Evolutionary conservation across 2,113 vertebrate genomes (phyloP).

Genomic region (Eidolon helvum): DNA sequence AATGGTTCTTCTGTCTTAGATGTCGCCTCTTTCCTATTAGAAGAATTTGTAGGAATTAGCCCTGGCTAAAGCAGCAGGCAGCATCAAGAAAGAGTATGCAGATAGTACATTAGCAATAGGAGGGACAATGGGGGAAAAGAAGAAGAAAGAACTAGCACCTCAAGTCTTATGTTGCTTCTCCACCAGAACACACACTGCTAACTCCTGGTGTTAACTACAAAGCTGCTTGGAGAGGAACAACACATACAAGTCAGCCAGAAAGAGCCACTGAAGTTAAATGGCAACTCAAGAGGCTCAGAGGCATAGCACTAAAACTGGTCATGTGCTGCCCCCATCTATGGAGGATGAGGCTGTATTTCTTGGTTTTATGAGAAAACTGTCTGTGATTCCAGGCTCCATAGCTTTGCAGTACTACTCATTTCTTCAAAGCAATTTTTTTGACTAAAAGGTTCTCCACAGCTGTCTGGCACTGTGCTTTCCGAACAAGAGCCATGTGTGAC

Average conservation of each 20-base stretch:
- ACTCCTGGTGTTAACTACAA: slow-evolving; percentile 20
- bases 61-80: not conserved
- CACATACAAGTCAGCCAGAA: slow-evolving; percentile 30
- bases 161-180: not conserved
- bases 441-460: slow-evolving; percentile 63
- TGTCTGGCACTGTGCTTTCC: slow-evolving; percentile 53
- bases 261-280: not conserved
- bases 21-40: not conserved
- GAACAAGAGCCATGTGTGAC: slow-evolving; percentile 49
- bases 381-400: slow-evolving; percentile 31
- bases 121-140: not conserved
- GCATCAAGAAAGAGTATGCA: not conserved
- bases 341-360: not conserved
- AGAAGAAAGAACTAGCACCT: slow-evolving; percentile 23
- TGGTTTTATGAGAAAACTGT: slow-evolving; percentile 45
- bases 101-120: not conserved
- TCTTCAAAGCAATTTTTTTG: slow-evolving; percentile 32
- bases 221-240: slow-evolving; percentile 20
- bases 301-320: slow-evolving; percentile 47
- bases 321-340: not conserved
- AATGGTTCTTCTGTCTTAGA: not conserved
- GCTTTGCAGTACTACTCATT: not conserved
- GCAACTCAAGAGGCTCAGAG: slow-evolving; percentile 7
- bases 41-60: not conserved
- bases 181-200: not conserved